Evolutionary conservation across 2,113 vertebrate genomes (phyloP).

Genomic region (Willisornis vidua): DNA sequence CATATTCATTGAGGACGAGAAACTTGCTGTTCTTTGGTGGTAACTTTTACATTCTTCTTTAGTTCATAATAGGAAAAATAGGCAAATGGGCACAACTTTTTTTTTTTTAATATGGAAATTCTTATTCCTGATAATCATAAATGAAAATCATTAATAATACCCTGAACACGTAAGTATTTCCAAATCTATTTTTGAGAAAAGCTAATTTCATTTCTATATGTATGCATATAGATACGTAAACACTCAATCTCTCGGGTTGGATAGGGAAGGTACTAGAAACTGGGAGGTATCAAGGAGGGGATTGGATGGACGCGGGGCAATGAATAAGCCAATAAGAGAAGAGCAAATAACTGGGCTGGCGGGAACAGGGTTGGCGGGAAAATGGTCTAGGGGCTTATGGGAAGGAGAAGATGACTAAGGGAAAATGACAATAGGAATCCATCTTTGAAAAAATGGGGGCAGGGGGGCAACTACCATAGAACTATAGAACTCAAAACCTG

Average conservation of each 20-base stretch:
- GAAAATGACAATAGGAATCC: no score
- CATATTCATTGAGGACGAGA: background rate
- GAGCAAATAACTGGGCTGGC: no score
- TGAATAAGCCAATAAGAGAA: no score
- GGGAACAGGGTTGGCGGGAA: no score
- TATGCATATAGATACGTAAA: background rate
- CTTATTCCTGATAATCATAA: background rate
- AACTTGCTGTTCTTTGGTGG: background rate
- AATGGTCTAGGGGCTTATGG: no score
- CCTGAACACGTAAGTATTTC: background rate
- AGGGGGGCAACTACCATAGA: no score
- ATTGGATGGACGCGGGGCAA: no score
- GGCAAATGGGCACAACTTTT: rapidly evolving
- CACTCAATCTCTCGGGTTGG: background rate
- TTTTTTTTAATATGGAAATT: background rate
- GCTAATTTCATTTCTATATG: background rate
- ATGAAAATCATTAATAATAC: background rate
- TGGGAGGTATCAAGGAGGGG: no score
- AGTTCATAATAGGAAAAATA: background rate
- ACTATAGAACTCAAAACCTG: no score
- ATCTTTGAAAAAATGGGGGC: no score
- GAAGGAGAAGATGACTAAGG: no score
- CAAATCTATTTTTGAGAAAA: background rate
- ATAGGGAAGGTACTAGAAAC: no score
- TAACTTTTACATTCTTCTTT: background rate